Evolutionary conservation across 1,140 invertebrate genomes (phyloP).

Genomic region (Phymastichus coffea): DNA sequence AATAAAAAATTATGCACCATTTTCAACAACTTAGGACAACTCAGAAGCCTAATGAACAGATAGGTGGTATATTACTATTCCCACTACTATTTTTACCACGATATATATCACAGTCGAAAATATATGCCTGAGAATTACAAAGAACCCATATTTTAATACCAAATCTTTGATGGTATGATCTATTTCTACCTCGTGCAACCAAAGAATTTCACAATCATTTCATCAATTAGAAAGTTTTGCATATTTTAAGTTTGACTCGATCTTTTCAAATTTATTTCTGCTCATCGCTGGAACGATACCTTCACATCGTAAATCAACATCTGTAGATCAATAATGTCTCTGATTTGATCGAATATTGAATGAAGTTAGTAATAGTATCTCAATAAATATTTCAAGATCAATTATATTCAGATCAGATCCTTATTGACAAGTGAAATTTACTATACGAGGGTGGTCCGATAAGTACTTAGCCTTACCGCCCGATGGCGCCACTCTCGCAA

Average conservation of each 20-base stretch:
- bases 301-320: background rate
- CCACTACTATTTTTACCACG: background rate
- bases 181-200: too few relatives aligned
- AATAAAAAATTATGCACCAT: slow-evolving; percentile 6
- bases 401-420: slow-evolving; percentile 1
- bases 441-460: too few relatives aligned
- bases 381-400: slow-evolving; percentile 1
- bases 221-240: slow-evolving; percentile 1
- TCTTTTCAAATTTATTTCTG: background rate
- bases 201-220: background rate
- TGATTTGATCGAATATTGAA: slow-evolving; percentile 1
- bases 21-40: slow-evolving; percentile 20
- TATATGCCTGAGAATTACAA: background rate
- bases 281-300: background rate
- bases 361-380: background rate
- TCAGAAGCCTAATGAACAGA: slow-evolving; percentile 5
- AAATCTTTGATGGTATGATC: background rate
- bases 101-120: background rate
- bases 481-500: too few relatives aligned
- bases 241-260: background rate
- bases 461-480: too few relatives aligned
- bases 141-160: background rate
- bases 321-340: slow-evolving; percentile 1
- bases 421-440: background rate
- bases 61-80: background rate